phyloP scores from a whole-genome alignment of 2,797 vertebrate genomes.

The Acipenser ruthenus region DNA sequence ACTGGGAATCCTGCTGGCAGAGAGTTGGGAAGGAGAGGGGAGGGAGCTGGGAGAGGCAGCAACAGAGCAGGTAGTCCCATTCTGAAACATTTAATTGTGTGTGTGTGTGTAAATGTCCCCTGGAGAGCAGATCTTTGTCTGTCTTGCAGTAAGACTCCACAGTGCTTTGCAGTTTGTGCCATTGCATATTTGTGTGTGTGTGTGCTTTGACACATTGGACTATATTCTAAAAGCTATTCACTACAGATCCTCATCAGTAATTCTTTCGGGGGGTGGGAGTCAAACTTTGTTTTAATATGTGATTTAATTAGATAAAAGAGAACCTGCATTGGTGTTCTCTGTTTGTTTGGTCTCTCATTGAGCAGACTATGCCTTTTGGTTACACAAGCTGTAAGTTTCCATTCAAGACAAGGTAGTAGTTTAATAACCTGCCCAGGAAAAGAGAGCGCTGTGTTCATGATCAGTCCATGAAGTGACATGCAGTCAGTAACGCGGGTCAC shows the following conservation, averaged over 20 bases:
- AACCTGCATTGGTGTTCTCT: no score
- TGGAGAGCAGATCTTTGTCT: background rate
- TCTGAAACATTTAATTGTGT: background rate
- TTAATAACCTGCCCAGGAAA: constrained; percentile 25
- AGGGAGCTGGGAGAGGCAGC: constrained; percentile 1
- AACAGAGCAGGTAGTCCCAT: constrained; percentile 29
- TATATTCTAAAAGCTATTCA: no score
- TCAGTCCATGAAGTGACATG: background rate
- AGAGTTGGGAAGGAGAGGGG: constrained; percentile 18
- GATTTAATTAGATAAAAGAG: no score
- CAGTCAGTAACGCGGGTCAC: no score
- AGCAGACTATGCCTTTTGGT: no score
- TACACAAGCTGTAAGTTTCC: constrained; percentile 12
- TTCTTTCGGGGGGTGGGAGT: no score
- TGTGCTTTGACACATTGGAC: background rate
- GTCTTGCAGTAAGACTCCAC: background rate
- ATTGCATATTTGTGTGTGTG: background rate
- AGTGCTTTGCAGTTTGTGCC: background rate
- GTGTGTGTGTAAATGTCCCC: background rate
- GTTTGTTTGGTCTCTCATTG: no score
- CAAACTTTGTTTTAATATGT: no score
- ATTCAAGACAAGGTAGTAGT: constrained; percentile 15
- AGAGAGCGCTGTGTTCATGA: background rate
- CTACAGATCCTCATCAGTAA: no score
- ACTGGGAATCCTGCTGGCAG: constrained; percentile 41